Base-by-base conservation (phyloP, 2,797 vertebrate species). In the Buphagus erythrorhynchus region DNA sequence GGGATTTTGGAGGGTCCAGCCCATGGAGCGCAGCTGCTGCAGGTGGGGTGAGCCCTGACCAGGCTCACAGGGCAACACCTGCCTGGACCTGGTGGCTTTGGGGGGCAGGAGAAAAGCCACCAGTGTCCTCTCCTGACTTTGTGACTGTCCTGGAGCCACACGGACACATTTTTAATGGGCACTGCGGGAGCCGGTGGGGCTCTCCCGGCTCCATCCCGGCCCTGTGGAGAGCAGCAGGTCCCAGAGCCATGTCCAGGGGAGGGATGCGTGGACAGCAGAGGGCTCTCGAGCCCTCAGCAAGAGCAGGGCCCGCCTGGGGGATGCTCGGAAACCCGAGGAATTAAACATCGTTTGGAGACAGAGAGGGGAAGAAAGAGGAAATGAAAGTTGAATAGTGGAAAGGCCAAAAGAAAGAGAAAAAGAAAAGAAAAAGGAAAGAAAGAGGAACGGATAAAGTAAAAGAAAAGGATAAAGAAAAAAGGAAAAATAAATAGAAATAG, bases 171-270 rank as follows among this genome's bases (percentile, higher is more conserved):
- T 18, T 40, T 40, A 40, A 40, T 16, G 40, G 40, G 40, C 40
- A 40, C 40, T 40, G 40, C 15, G 5, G 40, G 15, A 40, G 40
- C 40, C 40, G 15, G 40, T 40, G 43, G 43, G 19, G 43, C 43
- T 43, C 17, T 43, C 42, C 42, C 42, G 20, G 43, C 10, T 20
- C 43, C 10, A 45, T 21, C 19, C 20, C 20, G 42, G 42, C 42
- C 42, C 42, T 43, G 45, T 46, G 26, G 48, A 17, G 48, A 40
- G 22, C 26, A 13, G 8, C 40, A 8, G 48, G 4, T 3, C 28
- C 22, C 19, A 9, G 20, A 0, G 5, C 12, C 29, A 4, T 8
- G 28, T 3, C 25, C 5, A 1, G 29, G 42, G 54, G 13, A 4
- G 2, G 8, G 28, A 25, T 0, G 21, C 11, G 9, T 4, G 86